phyloP scores from a whole-genome alignment of 2,888 invertebrate species.

The Thumatha senex region DNA sequence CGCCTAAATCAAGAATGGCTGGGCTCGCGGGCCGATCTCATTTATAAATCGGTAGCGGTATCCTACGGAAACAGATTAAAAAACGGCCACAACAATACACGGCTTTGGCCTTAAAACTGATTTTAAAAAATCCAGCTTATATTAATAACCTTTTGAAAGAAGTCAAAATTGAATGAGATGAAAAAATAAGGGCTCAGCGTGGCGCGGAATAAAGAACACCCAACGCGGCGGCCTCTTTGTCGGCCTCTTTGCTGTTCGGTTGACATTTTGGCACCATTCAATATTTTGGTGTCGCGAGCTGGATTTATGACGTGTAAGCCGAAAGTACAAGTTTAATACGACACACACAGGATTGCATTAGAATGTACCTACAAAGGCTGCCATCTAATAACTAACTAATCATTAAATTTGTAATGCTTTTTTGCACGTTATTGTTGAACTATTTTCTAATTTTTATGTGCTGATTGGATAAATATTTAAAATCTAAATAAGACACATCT shows the following conservation, averaged over 20 bases:
- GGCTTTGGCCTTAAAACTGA: conserved; percentile 76
- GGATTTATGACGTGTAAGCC: conserved; percentile 77
- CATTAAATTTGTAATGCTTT: not conserved
- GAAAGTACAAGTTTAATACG: conserved; percentile 59
- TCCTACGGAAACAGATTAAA: conserved; percentile 83
- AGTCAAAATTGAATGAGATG: conserved; percentile 83
- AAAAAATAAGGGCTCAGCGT: conserved; percentile 79
- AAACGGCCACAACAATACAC: conserved; percentile 73
- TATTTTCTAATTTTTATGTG: not conserved
- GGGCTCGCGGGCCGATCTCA: conserved; percentile 61
- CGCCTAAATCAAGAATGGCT: conserved; percentile 73
- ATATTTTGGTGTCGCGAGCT: conserved; percentile 80
- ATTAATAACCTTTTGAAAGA: conserved; percentile 83
- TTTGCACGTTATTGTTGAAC: too few relatives aligned
- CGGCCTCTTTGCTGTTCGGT: conserved; percentile 75
- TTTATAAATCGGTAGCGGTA: conserved; percentile 82
- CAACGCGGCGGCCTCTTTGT: conserved; percentile 77
- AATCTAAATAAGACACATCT: too few relatives aligned
- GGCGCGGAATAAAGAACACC: conserved; percentile 76
- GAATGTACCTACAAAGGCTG: conserved; percentile 26
- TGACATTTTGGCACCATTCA: conserved; percentile 84
- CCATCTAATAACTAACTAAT: conserved; percentile 7
- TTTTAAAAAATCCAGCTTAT: conserved; percentile 81
- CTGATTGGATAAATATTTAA: too few relatives aligned
- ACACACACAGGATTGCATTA: conserved; percentile 35